phyloP scores from a whole-genome alignment of 2,797 vertebrate genomes.

The Nannoperca australis region DNA sequence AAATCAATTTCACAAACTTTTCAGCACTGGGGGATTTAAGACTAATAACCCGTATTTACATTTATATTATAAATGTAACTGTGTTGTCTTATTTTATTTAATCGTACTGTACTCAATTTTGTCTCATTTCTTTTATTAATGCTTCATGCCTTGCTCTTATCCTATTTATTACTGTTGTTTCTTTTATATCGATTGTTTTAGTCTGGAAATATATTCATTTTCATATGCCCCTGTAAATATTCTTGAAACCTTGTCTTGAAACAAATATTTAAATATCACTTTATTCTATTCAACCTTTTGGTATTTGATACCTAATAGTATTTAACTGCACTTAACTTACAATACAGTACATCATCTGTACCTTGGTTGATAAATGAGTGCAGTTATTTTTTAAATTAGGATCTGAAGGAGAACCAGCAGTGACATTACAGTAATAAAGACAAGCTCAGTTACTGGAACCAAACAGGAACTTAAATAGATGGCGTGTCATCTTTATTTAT shows the following conservation, averaged over 20 bases:
- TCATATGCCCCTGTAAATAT: background rate
- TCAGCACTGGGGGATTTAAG: background rate
- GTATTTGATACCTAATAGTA: background rate
- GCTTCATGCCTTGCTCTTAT: background rate
- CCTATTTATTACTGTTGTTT: background rate
- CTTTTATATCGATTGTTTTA: background rate
- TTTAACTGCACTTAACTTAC: conserved; percentile 1
- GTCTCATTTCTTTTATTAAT: background rate
- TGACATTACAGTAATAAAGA: background rate
- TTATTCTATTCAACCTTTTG: background rate
- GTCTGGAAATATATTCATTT: background rate
- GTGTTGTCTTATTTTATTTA: background rate
- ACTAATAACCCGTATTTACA: too few species aligned
- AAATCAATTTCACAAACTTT: background rate
- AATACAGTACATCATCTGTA: background rate
- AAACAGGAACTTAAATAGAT: conserved; percentile 17
- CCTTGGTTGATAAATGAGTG: background rate
- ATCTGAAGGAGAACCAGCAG: background rate
- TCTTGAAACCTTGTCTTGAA: background rate
- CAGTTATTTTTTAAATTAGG: background rate
- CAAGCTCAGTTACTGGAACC: conserved; percentile 16
- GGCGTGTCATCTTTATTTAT: background rate
- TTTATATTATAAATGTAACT: too few species aligned
- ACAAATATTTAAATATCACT: background rate
- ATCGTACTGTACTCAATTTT: background rate